phyloP scores from a whole-genome alignment of 2,113 vertebrate species.

The Rhabdornis inornatus region DNA sequence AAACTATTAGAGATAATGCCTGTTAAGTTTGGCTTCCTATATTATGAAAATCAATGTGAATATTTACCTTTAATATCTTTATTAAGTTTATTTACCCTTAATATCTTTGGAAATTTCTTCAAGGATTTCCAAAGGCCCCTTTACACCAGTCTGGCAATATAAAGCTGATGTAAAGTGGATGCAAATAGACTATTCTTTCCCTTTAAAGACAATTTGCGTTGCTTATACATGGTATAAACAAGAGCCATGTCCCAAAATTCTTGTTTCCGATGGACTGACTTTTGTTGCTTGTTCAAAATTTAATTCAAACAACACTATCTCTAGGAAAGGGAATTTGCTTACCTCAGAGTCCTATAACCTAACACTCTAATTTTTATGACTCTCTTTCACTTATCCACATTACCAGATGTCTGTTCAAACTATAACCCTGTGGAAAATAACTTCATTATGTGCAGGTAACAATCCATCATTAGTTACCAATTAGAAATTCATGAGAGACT shows the following conservation, averaged over 20 bases:
- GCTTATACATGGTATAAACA: not conserved
- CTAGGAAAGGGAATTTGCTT: not conserved
- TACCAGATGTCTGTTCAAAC: slow-evolving; percentile 9
- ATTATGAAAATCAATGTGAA: not conserved
- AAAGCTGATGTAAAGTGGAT: not conserved
- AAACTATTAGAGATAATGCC: not conserved
- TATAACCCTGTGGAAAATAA: slow-evolving; percentile 20
- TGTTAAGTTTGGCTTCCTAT: not conserved
- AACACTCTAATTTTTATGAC: not conserved
- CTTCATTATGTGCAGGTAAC: not conserved
- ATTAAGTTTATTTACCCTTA: not conserved
- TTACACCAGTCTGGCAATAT: not conserved
- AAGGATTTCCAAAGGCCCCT: not conserved
- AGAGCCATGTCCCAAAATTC: not conserved
- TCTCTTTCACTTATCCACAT: slow-evolving; percentile 7
- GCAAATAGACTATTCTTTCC: not conserved
- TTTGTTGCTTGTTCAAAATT: slow-evolving; percentile 23
- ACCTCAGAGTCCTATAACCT: not conserved
- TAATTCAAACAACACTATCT: slow-evolving; percentile 27
- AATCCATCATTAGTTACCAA: slow-evolving; percentile 37
- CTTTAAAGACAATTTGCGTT: not conserved
- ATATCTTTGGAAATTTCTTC: not conserved
- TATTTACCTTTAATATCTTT: too few relatives aligned
- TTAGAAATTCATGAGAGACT: slow-evolving; percentile 37
- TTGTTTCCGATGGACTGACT: not conserved